Conservation (phyloP, 2,113 vertebrate genomes). For the Periophthalmus modestus region DNA sequence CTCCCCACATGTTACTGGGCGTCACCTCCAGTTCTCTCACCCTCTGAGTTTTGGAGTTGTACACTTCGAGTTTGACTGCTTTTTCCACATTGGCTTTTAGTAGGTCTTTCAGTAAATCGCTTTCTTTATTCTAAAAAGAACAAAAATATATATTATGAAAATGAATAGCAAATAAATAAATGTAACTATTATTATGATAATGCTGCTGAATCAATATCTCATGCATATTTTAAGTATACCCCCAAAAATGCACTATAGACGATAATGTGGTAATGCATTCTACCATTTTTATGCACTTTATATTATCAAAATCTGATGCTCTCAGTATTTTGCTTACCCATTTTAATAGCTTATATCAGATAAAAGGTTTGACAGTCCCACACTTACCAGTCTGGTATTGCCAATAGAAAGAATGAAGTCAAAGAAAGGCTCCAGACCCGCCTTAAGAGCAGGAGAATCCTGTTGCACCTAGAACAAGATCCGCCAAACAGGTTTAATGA, state of each 20-base stretch:
- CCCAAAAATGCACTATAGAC: too few relatives aligned
- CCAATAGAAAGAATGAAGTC: slow-evolving; percentile 95
- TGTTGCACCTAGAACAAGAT: slow-evolving; percentile 81
- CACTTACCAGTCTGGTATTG: slow-evolving; percentile 82
- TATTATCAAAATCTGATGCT: background rate
- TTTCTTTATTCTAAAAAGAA: slow-evolving; percentile 86
- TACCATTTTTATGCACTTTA: too few relatives aligned
- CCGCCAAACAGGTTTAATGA: background rate
- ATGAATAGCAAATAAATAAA: background rate
- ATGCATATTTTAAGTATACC: too few relatives aligned
- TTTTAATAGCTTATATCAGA: background rate
- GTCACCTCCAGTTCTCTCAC: slow-evolving; percentile 90
- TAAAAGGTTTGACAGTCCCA: background rate
- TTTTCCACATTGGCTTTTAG: slow-evolving; percentile 94
- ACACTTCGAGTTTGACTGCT: slow-evolving; percentile 90
- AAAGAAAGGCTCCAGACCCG: slow-evolving; percentile 93
- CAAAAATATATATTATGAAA: background rate
- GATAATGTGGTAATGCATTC: too few relatives aligned
- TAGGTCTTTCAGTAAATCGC: slow-evolving; percentile 87
- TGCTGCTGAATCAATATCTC: too few relatives aligned
- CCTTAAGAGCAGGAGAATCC: slow-evolving; percentile 87
- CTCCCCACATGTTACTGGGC: slow-evolving; percentile 98
- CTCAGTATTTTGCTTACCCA: background rate
- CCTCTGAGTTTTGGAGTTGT: slow-evolving; percentile 87
- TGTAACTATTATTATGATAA: too few relatives aligned